Evolutionary conservation across 2,113 vertebrate genomes (phyloP).

Genomic region (Pithys albifrons): DNA sequence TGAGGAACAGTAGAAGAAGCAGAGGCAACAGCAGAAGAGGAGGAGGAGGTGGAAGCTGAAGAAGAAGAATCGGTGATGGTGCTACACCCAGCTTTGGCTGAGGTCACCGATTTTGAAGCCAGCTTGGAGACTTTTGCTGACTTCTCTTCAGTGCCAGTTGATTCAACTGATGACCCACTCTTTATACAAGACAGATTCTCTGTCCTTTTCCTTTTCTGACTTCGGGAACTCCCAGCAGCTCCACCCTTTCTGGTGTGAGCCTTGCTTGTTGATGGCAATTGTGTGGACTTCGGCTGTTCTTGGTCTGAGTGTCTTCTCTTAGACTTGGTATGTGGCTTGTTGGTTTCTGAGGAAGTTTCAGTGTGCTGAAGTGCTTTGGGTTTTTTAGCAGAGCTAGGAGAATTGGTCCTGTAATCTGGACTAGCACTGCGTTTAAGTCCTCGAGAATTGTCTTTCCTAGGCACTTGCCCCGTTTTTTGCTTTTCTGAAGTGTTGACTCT

Average conservation of each 20-base stretch:
- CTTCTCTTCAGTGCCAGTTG: slow-evolving; percentile 92
- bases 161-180: slow-evolving; percentile 86
- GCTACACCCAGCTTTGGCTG: slow-evolving; percentile 99
- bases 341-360: slow-evolving; percentile 85
- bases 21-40: slow-evolving; percentile 86
- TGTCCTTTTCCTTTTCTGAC: slow-evolving; percentile 96
- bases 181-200: slow-evolving; percentile 88
- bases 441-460: slow-evolving; percentile 90
- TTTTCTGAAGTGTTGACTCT: slow-evolving; percentile 90
- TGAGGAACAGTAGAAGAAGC: slow-evolving; percentile 87
- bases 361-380: slow-evolving; percentile 87
- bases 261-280: slow-evolving; percentile 87
- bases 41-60: slow-evolving; percentile 91
- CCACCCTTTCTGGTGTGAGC: slow-evolving; percentile 90
- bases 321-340: slow-evolving; percentile 87
- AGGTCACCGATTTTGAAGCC: slow-evolving; percentile 99
- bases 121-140: slow-evolving; percentile 99
- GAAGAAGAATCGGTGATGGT: slow-evolving; percentile 96
- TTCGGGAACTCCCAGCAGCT: slow-evolving; percentile 84
- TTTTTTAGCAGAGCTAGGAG: slow-evolving; percentile 92
- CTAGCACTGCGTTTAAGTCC: slow-evolving; percentile 94
- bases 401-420: slow-evolving; percentile 91
- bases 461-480: slow-evolving; percentile 86
- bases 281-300: slow-evolving; percentile 81
- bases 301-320: slow-evolving; percentile 91